Evolutionary conservation across 2,113 vertebrate species (phyloP).

Genomic region (Choloepus hoffmanni): DNA sequence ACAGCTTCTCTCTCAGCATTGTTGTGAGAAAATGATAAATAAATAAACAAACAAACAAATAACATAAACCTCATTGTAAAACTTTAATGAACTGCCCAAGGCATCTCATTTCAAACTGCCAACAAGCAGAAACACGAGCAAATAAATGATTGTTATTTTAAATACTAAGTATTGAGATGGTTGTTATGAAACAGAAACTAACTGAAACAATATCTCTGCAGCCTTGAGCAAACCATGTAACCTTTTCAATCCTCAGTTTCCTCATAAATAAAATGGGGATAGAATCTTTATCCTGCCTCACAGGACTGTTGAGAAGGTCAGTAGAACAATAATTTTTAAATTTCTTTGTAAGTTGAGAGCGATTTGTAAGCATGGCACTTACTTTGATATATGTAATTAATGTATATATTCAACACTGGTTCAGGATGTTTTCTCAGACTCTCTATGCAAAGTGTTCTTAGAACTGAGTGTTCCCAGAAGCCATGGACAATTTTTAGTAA

Average conservation of each 20-base stretch:
- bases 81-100: not conserved
- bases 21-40: too few species aligned
- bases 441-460: not conserved
- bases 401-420: not conserved
- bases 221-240: not conserved
- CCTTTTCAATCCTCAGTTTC: not conserved
- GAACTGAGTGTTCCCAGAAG: not conserved
- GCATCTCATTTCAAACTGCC: not conserved
- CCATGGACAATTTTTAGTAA: not conserved
- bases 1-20: too few species aligned
- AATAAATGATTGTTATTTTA: not conserved
- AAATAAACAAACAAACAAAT: too few species aligned
- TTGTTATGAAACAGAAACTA: not conserved
- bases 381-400: conserved; percentile 10
- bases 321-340: not conserved
- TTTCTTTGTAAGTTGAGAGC: not conserved
- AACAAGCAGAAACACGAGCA: not conserved
- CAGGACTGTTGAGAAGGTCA: not conserved
- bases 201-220: not conserved
- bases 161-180: not conserved
- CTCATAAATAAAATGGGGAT: not conserved
- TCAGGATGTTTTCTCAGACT: not conserved
- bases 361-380: not conserved
- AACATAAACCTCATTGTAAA: not conserved
- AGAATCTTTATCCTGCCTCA: not conserved